phyloP scores from a whole-genome alignment of 2,113 vertebrate genomes.

The Thinocorus orbignyianus region DNA sequence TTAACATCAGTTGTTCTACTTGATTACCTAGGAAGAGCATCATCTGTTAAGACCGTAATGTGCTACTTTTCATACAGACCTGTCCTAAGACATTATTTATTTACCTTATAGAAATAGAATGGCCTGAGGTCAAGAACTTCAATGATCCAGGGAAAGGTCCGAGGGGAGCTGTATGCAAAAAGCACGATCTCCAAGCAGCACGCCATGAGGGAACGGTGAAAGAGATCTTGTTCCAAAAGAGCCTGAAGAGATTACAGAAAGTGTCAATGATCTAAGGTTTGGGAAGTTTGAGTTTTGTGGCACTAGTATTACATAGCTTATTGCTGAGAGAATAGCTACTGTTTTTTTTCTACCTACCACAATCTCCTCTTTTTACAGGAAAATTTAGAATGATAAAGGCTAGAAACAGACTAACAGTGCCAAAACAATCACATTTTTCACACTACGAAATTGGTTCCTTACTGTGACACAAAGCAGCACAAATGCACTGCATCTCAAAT shows the following conservation, averaged over 20 bases:
- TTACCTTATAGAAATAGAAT: constrained; percentile 97
- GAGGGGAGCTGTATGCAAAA: constrained; percentile 93
- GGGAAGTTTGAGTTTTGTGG: background rate
- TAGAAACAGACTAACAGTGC: background rate
- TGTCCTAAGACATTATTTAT: background rate
- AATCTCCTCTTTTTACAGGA: background rate
- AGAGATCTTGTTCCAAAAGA: constrained; percentile 91
- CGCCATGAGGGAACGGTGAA: constrained; percentile 90
- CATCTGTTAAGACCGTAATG: fast-evolving
- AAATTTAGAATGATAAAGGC: background rate
- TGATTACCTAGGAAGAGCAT: background rate
- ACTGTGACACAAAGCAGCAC: background rate
- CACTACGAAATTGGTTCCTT: background rate
- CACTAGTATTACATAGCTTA: background rate
- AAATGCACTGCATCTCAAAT: background rate
- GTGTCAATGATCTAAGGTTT: fast-evolving
- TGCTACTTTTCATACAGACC: background rate
- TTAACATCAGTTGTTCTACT: background rate
- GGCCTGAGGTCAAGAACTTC: constrained; percentile 83
- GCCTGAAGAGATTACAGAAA: constrained; percentile 71
- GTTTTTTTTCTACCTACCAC: background rate
- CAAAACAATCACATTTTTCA: background rate
- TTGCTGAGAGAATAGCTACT: background rate
- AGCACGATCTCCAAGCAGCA: constrained; percentile 96
- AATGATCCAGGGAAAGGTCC: constrained; percentile 96